Evolutionary conservation across 2,888 invertebrate species (phyloP).

Genomic region (Erebia palarica): DNA sequence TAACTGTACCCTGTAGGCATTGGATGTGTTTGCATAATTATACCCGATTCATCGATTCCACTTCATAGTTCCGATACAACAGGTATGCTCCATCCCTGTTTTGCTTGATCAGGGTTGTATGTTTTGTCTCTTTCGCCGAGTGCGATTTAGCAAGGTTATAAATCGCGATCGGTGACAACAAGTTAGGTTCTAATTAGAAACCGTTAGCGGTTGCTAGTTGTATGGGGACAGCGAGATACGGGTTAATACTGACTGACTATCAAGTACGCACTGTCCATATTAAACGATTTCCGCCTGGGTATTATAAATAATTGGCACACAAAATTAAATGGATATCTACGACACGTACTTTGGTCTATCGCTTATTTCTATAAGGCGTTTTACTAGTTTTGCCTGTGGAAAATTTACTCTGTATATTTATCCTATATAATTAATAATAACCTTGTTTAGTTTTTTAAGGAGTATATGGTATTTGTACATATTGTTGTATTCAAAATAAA

Average conservation of each 20-base stretch:
- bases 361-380: neutral
- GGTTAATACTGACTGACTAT: constrained; percentile 31
- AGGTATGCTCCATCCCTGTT: constrained; percentile 25
- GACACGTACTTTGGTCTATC: neutral
- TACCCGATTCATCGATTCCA: constrained; percentile 30
- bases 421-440: too few species aligned
- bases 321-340: constrained; percentile 7
- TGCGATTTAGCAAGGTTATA: constrained; percentile 47
- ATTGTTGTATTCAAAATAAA: too few species aligned
- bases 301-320: constrained; percentile 17
- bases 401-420: neutral
- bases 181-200: constrained; percentile 66
- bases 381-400: neutral
- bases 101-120: constrained; percentile 5
- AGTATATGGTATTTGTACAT: too few species aligned
- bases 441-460: too few species aligned
- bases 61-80: constrained; percentile 15
- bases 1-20: constrained; percentile 29
- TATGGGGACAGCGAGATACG: constrained; percentile 47
- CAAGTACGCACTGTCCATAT: constrained; percentile 22
- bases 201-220: constrained; percentile 51
- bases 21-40: constrained; percentile 28
- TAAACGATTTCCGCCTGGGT: constrained; percentile 21
- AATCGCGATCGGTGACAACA: constrained; percentile 56
- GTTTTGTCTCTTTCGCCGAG: constrained; percentile 30